These are phyloP conservation scores for Sitta carolinensis DNA, from an alignment of 2,797 vertebrate genomes.

Conservation along the genomic window DNA sequence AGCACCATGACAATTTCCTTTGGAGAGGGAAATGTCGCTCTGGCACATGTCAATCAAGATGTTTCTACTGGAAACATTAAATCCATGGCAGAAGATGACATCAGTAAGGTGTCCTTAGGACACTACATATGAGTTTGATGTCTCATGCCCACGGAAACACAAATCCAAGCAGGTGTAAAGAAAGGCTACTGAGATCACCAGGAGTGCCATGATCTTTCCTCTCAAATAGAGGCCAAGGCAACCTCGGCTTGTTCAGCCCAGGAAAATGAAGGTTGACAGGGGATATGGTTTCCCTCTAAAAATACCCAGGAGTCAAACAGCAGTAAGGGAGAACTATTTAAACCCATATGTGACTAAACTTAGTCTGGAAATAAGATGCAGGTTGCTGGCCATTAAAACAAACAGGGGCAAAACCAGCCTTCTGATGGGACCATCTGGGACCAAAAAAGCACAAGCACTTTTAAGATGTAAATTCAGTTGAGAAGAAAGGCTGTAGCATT, in stretches of 20 bases:
- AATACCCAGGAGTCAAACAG: neutral
- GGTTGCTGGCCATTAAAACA: neutral
- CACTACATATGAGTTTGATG: neutral
- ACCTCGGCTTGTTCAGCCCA: neutral
- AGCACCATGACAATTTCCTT: rapidly evolving
- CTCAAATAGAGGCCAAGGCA: neutral
- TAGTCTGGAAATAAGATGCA: slow-evolving; percentile 40
- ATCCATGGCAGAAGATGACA: neutral
- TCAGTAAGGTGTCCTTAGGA: neutral
- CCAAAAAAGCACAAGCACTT: neutral
- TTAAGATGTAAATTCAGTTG: neutral
- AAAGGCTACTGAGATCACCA: neutral
- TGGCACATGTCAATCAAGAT: neutral
- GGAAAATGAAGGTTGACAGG: neutral
- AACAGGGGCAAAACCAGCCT: neutral
- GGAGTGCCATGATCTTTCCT: neutral
- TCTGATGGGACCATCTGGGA: neutral
- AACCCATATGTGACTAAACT: slow-evolving; percentile 33
- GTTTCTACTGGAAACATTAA: neutral
- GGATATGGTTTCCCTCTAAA: slow-evolving; percentile 54
- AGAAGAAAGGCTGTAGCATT: neutral
- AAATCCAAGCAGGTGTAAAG: neutral
- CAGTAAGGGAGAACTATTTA: slow-evolving; percentile 24
- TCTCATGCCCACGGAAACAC: neutral
- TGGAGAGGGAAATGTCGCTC: neutral